phyloP scores from a whole-genome alignment of 2,888 invertebrate genomes.

The Lampropteryx suffumata region DNA sequence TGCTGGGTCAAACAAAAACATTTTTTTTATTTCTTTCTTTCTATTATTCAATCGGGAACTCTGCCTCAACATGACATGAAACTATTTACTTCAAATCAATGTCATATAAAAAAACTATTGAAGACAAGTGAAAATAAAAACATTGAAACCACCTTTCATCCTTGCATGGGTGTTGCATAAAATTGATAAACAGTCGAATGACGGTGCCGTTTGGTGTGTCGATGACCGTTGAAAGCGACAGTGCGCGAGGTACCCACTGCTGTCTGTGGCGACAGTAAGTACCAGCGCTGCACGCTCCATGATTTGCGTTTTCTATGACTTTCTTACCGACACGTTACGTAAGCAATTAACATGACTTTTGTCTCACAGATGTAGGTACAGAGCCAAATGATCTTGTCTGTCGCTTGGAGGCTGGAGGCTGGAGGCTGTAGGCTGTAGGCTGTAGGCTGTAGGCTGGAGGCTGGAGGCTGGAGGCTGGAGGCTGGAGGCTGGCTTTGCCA shows the following conservation, averaged over 20 bases:
- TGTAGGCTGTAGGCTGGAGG: background rate
- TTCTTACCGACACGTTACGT: slow-evolving; percentile 19
- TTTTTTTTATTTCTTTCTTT: too few species aligned
- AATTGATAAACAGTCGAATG: background rate
- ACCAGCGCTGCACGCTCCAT: slow-evolving; percentile 2
- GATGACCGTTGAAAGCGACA: slow-evolving; percentile 19
- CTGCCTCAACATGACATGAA: too few species aligned
- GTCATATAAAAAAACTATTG: too few species aligned
- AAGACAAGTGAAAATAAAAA: too few species aligned
- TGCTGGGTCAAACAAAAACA: too few species aligned
- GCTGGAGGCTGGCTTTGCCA: background rate
- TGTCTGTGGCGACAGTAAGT: background rate
- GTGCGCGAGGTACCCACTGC: background rate
- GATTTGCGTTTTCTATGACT: slow-evolving; percentile 13
- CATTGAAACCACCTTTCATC: too few species aligned
- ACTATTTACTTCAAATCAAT: too few species aligned
- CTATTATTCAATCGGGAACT: too few species aligned
- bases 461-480: background rate
- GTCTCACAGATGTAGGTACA: background rate
- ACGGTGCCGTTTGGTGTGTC: slow-evolving; percentile 3
- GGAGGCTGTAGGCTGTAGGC: too few species aligned
- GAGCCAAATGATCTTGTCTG: background rate
- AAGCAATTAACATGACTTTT: slow-evolving; percentile 12
- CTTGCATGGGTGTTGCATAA: background rate
- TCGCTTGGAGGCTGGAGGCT: background rate